phyloP scores from a whole-genome alignment of 2,888 invertebrate species.

The Drosophila picticornis region DNA sequence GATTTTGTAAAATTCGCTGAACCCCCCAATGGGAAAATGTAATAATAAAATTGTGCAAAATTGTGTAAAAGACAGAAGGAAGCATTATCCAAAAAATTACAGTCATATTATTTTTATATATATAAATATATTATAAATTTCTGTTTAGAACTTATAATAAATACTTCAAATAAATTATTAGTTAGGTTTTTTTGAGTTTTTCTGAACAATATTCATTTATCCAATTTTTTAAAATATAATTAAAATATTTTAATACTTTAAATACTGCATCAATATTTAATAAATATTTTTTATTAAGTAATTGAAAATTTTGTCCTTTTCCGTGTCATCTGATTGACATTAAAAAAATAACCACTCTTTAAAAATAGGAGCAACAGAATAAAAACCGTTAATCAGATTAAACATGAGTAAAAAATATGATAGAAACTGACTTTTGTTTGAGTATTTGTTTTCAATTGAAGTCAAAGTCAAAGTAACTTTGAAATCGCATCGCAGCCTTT shows the following conservation, averaged over 20 bases:
- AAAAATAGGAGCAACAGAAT: neutral
- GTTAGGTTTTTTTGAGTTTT: neutral
- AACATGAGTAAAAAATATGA: neutral
- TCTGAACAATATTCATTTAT: neutral
- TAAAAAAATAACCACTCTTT: neutral
- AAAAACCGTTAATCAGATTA: neutral
- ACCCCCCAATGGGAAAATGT: neutral
- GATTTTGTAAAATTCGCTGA: neutral
- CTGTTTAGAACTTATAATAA: neutral
- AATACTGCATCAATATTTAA: neutral
- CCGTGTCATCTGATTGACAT: neutral
- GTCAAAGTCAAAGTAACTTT: neutral
- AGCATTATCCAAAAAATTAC: no score
- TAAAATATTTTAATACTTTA: no score
- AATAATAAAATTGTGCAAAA: neutral
- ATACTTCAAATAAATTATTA: neutral
- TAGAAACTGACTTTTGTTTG: neutral
- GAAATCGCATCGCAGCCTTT: neutral
- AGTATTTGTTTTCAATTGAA: neutral
- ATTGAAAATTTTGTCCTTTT: neutral
- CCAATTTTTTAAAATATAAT: neutral
- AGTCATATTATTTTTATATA: no score
- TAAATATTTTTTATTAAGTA: neutral
- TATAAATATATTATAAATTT: neutral
- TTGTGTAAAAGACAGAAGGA: neutral